Evolutionary conservation across 2,797 vertebrate genomes (phyloP).

Genomic region (Sternarchorhynchus goeldii): DNA sequence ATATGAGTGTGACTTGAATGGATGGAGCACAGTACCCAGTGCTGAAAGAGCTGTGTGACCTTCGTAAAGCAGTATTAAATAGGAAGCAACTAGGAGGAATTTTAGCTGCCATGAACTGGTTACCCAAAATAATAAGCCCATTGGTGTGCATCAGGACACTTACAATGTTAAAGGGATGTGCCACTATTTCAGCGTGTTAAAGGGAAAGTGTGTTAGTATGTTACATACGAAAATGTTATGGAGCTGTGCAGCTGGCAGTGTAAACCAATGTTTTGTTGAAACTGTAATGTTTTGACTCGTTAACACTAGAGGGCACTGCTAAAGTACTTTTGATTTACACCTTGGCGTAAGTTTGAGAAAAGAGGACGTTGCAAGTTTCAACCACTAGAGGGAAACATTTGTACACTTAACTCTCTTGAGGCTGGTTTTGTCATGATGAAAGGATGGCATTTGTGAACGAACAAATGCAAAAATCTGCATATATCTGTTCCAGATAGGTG

Average conservation of each 20-base stretch:
- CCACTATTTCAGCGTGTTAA: conserved; percentile 10
- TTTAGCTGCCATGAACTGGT: conserved; percentile 27
- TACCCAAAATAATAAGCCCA: background rate
- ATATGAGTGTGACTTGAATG: too few species aligned
- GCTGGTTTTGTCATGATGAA: background rate
- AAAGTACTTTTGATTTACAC: background rate
- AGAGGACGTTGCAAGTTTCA: background rate
- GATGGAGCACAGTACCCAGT: background rate
- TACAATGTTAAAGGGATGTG: conserved; percentile 9
- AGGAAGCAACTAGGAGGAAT: conserved; percentile 8
- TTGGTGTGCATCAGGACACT: background rate
- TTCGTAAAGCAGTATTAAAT: conserved; percentile 32
- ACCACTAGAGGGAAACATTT: conserved; percentile 35
- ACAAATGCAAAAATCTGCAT: background rate
- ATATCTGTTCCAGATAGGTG: background rate
- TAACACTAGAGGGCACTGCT: conserved; percentile 41
- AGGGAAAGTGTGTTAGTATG: background rate
- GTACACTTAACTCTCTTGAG: background rate
- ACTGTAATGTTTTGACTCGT: background rate
- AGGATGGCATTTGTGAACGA: background rate
- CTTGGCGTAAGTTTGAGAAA: background rate
- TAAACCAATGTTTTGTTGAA: background rate
- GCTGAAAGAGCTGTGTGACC: background rate
- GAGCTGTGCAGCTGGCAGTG: background rate
- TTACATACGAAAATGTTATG: background rate